Evolutionary conservation across 2,113 vertebrate species (phyloP).

Genomic region (Rousettus leschenaultii): DNA sequence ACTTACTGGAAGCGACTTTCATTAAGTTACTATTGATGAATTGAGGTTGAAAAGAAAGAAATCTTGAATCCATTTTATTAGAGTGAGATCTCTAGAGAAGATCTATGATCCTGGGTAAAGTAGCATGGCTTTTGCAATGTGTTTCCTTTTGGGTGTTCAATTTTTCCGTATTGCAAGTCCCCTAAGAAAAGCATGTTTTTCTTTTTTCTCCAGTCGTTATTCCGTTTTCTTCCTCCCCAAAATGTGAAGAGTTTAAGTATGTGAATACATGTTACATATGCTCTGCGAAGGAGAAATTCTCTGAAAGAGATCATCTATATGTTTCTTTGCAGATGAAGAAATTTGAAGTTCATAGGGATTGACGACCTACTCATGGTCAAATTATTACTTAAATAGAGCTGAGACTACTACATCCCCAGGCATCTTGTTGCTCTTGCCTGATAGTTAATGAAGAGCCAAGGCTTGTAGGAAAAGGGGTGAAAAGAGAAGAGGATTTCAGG

Average conservation of each 20-base stretch:
- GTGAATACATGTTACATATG: background rate
- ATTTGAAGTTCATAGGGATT: background rate
- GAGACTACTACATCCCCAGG: background rate
- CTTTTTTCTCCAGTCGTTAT: background rate
- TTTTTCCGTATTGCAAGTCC: background rate
- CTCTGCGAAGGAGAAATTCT: background rate
- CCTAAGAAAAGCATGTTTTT: background rate
- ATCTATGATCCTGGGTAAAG: background rate
- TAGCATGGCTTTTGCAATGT: background rate
- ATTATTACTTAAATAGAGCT: background rate
- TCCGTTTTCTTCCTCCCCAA: background rate
- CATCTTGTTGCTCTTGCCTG: background rate
- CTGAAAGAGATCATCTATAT: background rate
- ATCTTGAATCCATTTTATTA: background rate
- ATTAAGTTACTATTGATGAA: background rate
- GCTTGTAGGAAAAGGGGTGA: background rate
- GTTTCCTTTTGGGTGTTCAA: background rate
- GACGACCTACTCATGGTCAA: background rate
- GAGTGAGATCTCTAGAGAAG: background rate
- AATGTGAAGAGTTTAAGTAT: background rate
- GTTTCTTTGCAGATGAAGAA: background rate
- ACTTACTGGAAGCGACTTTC: background rate
- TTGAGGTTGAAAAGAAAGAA: background rate
- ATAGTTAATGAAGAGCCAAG: background rate
- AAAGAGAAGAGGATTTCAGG: background rate